A percentile compares a stretch with the other conserved stretches of the same genome.
These are phyloP conservation scores for Platerodrilus igneus DNA, from an alignment of 2,888 invertebrate species.

Conservation along the genomic window DNA sequence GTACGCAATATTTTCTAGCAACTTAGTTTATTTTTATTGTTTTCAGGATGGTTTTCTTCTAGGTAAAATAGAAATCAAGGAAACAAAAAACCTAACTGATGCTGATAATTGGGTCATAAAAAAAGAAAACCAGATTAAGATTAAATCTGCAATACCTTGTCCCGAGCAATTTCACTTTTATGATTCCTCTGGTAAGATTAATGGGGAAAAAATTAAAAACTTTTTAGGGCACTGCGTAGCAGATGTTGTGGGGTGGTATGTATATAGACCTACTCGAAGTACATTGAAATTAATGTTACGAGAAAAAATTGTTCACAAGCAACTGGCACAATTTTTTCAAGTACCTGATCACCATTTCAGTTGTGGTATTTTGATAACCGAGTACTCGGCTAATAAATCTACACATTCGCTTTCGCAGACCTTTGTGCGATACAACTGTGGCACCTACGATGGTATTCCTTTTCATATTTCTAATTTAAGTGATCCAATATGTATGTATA, in stretches of 20 bases:
- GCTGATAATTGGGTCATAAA: slow-evolving; percentile 60
- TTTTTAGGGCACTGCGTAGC: slow-evolving; percentile 53
- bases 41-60: slow-evolving; percentile 60
- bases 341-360: slow-evolving; percentile 56
- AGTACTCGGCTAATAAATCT: slow-evolving; percentile 51
- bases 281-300: slow-evolving; percentile 59
- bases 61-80: slow-evolving; percentile 59
- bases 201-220: slow-evolving; percentile 52
- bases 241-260: slow-evolving; percentile 64
- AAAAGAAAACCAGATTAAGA: slow-evolving; percentile 57
- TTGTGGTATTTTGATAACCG: slow-evolving; percentile 57
- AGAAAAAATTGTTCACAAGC: slow-evolving; percentile 60
- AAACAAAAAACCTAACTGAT: slow-evolving; percentile 65
- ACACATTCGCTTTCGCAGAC: slow-evolving; percentile 61
- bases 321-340: slow-evolving; percentile 56
- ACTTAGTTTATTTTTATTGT: slow-evolving; percentile 11
- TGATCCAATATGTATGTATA: slow-evolving; percentile 40
- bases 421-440: slow-evolving; percentile 56
- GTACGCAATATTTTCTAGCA: slow-evolving; percentile 42
- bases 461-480: slow-evolving; percentile 51
- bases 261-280: slow-evolving; percentile 49
- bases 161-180: slow-evolving; percentile 57
- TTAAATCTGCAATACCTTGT: slow-evolving; percentile 58
- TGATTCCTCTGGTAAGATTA: slow-evolving; percentile 55
- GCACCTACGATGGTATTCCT: slow-evolving; percentile 53